Base-by-base conservation (phyloP, 35 echinoderm and acorn worm species). In the Amphiura filiformis region DNA sequence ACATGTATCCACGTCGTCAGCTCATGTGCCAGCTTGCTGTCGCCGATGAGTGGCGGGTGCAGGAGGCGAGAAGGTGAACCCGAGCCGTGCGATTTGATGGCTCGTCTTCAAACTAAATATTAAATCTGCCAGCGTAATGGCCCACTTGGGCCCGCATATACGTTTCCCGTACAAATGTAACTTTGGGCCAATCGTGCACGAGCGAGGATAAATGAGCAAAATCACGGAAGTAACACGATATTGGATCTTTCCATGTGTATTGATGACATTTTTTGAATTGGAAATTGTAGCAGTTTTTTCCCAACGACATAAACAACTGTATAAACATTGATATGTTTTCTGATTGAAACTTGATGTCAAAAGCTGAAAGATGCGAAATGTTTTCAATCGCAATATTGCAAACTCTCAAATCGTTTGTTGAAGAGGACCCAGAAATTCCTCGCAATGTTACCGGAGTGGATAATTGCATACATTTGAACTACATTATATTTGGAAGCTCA, bases 31-130 rank as follows among this genome's bases (percentile, higher is more conserved):
- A 70, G 7, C 61, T 70, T 23, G 17, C 61, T 70, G 61, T 70
- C 61, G 61, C 61, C 61, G 15, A 70, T 70, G 61, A 70, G 61
- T 70, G 61, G 11, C 44, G 44, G 61, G 61, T 30, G 28, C 61
- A 70, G 28, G 61, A 70, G 61, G 61, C 61, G 61, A 70, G 61
- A 70, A 70, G 61, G 61, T 70, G 61, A 70, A 70, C 61, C 26
- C 28, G 61, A 70, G 61, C 61, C 61, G 61, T 70, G 61, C 28
- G 61, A 70, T 70, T 70, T 70, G 15, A 70, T 70, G 61, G 61
- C 61, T 30, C 28, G 61, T 70, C 28, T 30, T 70, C n/a, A 23
- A 70, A 70, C 61, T 26, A 70, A 70, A 70, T 70, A 70, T 70
- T 70, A 70, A 70, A 70, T 70, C 61, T n/a, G 28, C 61, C 15